Percentiles rank a stretch among this genome's conserved stretches.
Evolutionary conservation across 2,113 vertebrate genomes (phyloP).

Genomic region (Elephantulus edwardii): DNA sequence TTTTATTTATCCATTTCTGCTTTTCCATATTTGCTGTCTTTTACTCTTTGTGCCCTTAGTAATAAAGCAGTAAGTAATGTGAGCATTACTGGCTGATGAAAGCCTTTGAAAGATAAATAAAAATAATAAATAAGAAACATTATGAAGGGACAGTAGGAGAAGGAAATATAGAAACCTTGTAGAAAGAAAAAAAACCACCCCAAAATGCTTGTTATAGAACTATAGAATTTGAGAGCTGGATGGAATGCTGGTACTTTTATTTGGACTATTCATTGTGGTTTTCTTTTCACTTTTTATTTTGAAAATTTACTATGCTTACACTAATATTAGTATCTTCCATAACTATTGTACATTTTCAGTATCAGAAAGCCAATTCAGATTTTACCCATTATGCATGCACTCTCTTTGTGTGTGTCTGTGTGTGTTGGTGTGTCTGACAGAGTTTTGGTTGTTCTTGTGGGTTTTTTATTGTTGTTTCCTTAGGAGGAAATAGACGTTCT

Average conservation of each 20-base stretch:
- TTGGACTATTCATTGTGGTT: neutral
- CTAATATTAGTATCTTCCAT: neutral
- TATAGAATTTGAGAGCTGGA: neutral
- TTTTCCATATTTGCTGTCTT: neutral
- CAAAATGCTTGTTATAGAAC: neutral
- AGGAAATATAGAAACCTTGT: neutral
- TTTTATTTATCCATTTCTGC: neutral
- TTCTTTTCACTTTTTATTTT: neutral
- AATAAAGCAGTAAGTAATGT: neutral
- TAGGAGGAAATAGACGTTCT: slow-evolving; percentile 1
- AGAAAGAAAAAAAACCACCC: neutral
- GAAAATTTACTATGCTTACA: neutral
- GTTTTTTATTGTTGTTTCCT: neutral
- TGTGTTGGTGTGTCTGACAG: no score
- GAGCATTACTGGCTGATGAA: neutral
- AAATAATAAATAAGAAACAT: neutral
- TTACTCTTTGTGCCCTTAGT: neutral
- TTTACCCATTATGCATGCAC: neutral
- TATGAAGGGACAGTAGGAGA: neutral
- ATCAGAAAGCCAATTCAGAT: neutral
- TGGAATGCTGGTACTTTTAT: slow-evolving; percentile 13
- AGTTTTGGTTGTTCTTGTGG: no score
- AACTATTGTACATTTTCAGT: neutral
- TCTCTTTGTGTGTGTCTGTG: neutral
- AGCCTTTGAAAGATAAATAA: neutral